Evolutionary conservation across 2,797 vertebrate genomes (phyloP).

Genomic region (Gobionotothen gibberifrons): DNA sequence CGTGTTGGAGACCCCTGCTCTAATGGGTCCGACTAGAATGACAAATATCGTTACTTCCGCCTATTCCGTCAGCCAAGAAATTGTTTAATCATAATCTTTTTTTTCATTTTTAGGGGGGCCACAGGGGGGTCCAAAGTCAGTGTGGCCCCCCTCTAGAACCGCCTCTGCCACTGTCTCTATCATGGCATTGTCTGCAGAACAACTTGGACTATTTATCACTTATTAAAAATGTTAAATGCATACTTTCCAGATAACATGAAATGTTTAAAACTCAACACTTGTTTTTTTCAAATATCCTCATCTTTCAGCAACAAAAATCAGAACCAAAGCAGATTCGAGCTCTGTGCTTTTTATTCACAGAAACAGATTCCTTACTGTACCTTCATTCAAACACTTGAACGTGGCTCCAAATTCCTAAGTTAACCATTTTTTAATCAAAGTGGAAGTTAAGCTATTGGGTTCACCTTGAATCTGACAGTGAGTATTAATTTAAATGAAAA

Average conservation of each 20-base stretch:
- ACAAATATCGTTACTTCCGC: too few relatives aligned
- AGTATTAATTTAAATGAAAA: conserved; percentile 1
- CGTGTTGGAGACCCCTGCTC: too few relatives aligned
- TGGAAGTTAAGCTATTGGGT: not conserved
- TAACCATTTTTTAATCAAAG: conserved; percentile 16
- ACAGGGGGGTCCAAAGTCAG: too few relatives aligned
- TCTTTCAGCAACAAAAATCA: not conserved
- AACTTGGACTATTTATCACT: not conserved
- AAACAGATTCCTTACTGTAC: not conserved
- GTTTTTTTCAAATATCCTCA: not conserved
- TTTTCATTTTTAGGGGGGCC: too few relatives aligned
- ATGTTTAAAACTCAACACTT: not conserved
- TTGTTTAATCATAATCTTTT: too few relatives aligned
- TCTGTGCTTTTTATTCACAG: conserved; percentile 31
- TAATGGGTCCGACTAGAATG: too few relatives aligned
- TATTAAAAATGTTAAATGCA: not conserved
- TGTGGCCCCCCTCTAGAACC: too few relatives aligned
- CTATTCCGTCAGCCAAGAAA: too few relatives aligned
- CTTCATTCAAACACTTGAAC: not conserved
- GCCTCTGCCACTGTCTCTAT: not conserved
- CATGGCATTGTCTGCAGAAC: not conserved
- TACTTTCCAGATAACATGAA: not conserved
- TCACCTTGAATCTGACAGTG: conserved; percentile 6
- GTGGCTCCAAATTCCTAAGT: conserved; percentile 6
- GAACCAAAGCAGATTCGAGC: conserved; percentile 15